Conservation (phyloP, 2,113 vertebrate species). For the Amphilophus citrinellus region DNA sequence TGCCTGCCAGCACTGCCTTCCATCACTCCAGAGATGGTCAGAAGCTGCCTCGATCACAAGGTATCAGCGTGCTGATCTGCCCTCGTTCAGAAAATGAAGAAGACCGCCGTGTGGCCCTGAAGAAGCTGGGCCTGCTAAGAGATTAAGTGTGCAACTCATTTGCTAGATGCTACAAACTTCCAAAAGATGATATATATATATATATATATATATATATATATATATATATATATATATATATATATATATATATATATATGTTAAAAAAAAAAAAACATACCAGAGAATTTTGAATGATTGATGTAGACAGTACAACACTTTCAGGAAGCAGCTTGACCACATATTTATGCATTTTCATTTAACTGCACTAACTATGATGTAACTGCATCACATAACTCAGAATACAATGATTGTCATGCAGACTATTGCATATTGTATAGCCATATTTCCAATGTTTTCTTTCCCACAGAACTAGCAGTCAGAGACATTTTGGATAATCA, state of each 20-base stretch:
- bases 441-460: neutral
- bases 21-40: slow-evolving; percentile 54
- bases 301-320: neutral
- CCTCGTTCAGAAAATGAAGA: slow-evolving; percentile 80
- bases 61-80: slow-evolving; percentile 89
- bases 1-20: slow-evolving; percentile 44
- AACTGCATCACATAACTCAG: neutral
- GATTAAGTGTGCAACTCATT: slow-evolving; percentile 72
- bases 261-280: neutral
- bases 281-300: neutral
- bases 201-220: neutral
- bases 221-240: no score
- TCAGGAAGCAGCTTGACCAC: slow-evolving; percentile 34
- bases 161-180: neutral
- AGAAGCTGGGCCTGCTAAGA: slow-evolving; percentile 90
- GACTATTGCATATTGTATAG: neutral
- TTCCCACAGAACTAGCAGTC: neutral
- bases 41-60: slow-evolving; percentile 80
- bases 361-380: neutral
- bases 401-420: neutral
- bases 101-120: slow-evolving; percentile 86
- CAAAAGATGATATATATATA: neutral
- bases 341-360: slow-evolving; percentile 31
- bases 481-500: neutral
- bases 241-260: neutral